Conservation (phyloP, 2,888 invertebrate genomes). For the Vannuccia rotundouncinata region DNA sequence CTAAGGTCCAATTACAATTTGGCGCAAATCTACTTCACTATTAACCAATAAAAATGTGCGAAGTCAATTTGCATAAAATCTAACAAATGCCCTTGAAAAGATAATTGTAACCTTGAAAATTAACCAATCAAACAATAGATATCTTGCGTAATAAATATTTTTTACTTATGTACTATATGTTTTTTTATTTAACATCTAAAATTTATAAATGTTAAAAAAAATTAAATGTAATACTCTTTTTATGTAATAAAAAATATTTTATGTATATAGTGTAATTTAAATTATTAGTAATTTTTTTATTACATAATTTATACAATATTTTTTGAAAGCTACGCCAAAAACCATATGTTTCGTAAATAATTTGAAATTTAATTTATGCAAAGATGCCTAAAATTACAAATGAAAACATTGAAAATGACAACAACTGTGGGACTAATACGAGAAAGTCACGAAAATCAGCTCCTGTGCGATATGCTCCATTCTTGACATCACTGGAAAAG, state of each 20-base stretch:
- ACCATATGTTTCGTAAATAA: background rate
- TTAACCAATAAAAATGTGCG: background rate
- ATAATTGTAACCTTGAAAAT: background rate
- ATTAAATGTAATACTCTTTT: background rate
- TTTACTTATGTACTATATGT: background rate
- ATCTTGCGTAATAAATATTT: background rate
- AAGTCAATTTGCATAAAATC: no score
- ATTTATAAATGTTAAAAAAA: background rate
- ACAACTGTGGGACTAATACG: background rate
- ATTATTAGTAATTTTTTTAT: background rate
- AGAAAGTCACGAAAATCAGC: background rate
- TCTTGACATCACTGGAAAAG: background rate
- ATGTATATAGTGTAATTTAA: background rate
- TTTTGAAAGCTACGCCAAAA: background rate
- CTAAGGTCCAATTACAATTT: background rate
- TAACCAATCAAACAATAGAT: background rate
- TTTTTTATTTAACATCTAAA: background rate
- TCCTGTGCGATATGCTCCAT: background rate
- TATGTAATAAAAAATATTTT: background rate
- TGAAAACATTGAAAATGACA: background rate
- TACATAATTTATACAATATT: background rate
- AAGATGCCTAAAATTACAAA: background rate
- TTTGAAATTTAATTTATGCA: background rate
- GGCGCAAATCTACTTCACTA: background rate
- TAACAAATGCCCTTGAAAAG: background rate